Conservation (phyloP, 2,113 vertebrate genomes). For the Calonectris borealis region DNA sequence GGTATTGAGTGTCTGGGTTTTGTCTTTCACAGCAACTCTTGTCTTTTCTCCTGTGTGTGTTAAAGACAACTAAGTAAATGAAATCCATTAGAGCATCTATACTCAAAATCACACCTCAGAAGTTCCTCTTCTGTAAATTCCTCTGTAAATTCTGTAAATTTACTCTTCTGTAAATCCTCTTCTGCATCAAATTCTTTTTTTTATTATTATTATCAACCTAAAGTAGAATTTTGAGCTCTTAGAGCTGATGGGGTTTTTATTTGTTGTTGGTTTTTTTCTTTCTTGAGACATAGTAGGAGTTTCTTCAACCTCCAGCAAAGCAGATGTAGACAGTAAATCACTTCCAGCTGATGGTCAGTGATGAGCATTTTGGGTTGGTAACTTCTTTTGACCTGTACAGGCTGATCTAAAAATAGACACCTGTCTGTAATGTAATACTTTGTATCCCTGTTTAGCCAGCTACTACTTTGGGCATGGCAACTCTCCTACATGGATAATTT, state of each 20-base stretch:
- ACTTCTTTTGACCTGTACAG: not conserved
- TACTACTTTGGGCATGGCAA: not conserved
- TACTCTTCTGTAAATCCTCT: too few relatives aligned
- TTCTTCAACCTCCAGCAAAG: not conserved
- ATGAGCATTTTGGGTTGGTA: not conserved
- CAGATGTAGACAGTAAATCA: not conserved
- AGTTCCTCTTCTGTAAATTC: not conserved
- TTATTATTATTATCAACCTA: not conserved
- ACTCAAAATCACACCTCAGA: not conserved
- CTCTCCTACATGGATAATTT: not conserved
- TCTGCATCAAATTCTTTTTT: not conserved
- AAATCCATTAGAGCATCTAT: not conserved
- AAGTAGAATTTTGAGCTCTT: not conserved
- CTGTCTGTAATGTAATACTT: not conserved
- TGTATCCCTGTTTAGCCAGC: not conserved
- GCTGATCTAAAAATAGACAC: not conserved
- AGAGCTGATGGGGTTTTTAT: not conserved
- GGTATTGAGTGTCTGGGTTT: accelerated
- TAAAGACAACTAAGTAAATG: not conserved
- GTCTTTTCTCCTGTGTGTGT: not conserved
- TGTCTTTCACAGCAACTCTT: not conserved
- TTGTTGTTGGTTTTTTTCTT: too few relatives aligned
- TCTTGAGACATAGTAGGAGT: not conserved
- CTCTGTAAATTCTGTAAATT: too few relatives aligned
- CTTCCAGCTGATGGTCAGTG: not conserved